These are phyloP conservation scores for Drosophila siamana DNA, from an alignment of 2,888 invertebrate species.

Conservation along the genomic window DNA sequence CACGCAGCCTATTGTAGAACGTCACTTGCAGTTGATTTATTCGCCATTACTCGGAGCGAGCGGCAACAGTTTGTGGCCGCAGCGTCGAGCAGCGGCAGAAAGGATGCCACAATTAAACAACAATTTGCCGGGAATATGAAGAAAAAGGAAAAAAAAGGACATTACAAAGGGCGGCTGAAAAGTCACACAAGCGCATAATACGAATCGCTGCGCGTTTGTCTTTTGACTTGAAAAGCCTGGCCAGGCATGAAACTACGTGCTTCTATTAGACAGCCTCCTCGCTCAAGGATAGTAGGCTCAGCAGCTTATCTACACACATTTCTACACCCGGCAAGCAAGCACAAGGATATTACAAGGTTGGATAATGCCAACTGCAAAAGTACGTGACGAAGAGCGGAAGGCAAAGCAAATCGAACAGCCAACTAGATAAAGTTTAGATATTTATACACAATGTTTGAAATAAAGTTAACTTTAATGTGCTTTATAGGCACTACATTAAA, in stretches of 20 bases:
- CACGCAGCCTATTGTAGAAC: slow-evolving; percentile 3
- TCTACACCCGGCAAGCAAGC: not conserved
- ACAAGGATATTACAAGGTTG: not conserved
- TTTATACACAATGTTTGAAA: no score
- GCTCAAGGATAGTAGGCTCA: slow-evolving; percentile 13
- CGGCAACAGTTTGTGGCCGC: slow-evolving; percentile 46
- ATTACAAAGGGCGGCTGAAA: slow-evolving; percentile 19
- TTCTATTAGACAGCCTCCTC: slow-evolving; percentile 14
- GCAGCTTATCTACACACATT: slow-evolving; percentile 2
- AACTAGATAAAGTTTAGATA: no score
- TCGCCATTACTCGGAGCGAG: slow-evolving; percentile 54
- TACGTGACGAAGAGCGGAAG: not conserved
- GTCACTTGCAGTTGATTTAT: slow-evolving; percentile 68
- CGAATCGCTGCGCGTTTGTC: slow-evolving; percentile 33
- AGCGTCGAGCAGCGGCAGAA: not conserved
- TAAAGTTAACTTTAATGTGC: no score
- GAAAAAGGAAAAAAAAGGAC: not conserved
- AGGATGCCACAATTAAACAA: slow-evolving; percentile 68
- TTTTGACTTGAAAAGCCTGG: slow-evolving; percentile 10
- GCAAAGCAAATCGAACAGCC: no score
- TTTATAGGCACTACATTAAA: no score
- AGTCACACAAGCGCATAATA: slow-evolving; percentile 45
- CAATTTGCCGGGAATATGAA: slow-evolving; percentile 39
- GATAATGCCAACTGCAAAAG: not conserved
- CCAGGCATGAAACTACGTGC: slow-evolving; percentile 32